A percentile compares a stretch with the other conserved stretches of the same genome.
Conservation (phyloP, 2,888 invertebrate species). For the Drosophila putrida region DNA sequence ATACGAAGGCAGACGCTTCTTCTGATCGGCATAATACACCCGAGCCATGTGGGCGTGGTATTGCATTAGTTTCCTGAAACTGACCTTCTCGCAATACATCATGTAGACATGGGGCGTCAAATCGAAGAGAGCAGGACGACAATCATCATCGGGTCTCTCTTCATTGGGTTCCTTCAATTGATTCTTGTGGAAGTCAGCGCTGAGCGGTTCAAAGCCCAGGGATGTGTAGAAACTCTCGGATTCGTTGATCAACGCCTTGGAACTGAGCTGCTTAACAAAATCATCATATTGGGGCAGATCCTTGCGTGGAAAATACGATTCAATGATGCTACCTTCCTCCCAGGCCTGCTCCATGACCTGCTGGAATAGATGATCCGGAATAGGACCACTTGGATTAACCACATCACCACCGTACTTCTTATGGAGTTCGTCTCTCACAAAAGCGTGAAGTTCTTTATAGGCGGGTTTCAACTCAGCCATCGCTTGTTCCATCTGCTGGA, state of each 20-base stretch:
- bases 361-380: conserved; percentile 91
- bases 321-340: conserved; percentile 81
- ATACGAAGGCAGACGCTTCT: conserved; percentile 81
- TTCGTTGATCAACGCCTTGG: conserved; percentile 76
- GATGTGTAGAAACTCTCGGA: conserved; percentile 83
- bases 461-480: conserved; percentile 87
- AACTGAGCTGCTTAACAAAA: conserved; percentile 74
- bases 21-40: conserved; percentile 82
- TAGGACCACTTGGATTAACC: conserved; percentile 89
- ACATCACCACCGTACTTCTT: conserved; percentile 90
- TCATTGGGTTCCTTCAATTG: conserved; percentile 80
- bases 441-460: conserved; percentile 93
- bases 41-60: conserved; percentile 82
- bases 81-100: conserved; percentile 84
- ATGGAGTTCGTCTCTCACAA: conserved; percentile 89
- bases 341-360: conserved; percentile 84
- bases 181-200: conserved; percentile 70
- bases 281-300: conserved; percentile 81
- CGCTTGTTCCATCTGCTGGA: conserved; percentile 82
- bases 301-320: conserved; percentile 75
- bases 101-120: conserved; percentile 82
- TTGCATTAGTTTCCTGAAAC: conserved; percentile 83
- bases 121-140: conserved; percentile 83
- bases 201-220: conserved; percentile 76
- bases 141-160: conserved; percentile 76